Percentiles rank a stretch among this genome's conserved stretches.
Evolutionary conservation across 37 sponge, comb jelly and placozoan genomes (phyloP).

Genomic region (Aphrocallistes beatrix): DNA sequence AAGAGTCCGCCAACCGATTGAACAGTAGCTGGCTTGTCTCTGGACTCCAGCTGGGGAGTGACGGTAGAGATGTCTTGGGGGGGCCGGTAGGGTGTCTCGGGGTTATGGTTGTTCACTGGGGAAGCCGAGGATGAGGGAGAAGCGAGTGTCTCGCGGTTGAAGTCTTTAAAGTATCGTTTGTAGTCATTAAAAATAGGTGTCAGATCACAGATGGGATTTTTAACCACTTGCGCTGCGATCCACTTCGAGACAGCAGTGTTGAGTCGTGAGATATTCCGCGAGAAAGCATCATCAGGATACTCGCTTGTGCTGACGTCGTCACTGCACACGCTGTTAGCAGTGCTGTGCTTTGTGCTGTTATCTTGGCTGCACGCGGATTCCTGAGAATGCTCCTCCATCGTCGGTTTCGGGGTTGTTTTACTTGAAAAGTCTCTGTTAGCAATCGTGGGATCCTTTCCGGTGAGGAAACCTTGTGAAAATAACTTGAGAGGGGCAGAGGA

Average conservation of each 20-base stretch:
- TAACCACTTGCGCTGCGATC: not conserved
- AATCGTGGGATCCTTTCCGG: not conserved
- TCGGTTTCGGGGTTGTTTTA: not conserved
- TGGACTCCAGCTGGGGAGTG: not conserved
- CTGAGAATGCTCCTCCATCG: not conserved
- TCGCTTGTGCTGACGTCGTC: slow-evolving; percentile 12
- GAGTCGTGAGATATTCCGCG: not conserved
- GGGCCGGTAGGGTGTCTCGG: not conserved
- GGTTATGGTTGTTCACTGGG: not conserved
- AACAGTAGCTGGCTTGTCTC: not conserved
- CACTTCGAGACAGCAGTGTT: slow-evolving; percentile 2
- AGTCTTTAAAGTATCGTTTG: not conserved
- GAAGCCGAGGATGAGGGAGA: not conserved
- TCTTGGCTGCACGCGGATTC: not conserved
- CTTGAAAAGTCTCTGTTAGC: slow-evolving; percentile 3
- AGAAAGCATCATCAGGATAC: not conserved
- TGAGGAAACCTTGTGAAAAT: not conserved
- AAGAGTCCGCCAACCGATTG: not conserved
- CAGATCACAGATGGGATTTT: not conserved
- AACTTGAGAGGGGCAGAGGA: not conserved
- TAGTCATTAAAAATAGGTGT: slow-evolving; percentile 1
- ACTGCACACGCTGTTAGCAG: not conserved
- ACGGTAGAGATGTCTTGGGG: not conserved
- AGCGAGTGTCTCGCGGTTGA: not conserved
- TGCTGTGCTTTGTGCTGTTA: not conserved